These are phyloP conservation scores for Mercenaria mercenaria DNA, from an alignment of 1,140 invertebrate genomes.

Conservation along the genomic window DNA sequence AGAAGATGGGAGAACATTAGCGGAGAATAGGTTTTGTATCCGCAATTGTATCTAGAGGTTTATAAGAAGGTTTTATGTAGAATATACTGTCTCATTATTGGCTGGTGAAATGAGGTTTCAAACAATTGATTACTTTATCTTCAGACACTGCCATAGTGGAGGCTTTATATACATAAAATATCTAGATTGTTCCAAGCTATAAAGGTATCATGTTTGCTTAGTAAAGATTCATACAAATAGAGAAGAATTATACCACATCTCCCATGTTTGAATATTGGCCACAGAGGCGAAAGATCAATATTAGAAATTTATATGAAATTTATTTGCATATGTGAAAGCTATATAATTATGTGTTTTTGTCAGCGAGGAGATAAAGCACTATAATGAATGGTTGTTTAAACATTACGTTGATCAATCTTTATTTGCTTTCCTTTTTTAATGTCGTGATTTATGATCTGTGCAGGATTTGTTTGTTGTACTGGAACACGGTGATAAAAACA, in stretches of 20 bases:
- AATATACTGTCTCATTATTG: conserved; percentile 14
- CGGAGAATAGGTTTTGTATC: conserved; percentile 7
- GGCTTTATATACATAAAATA: conserved; percentile 60
- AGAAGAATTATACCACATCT: conserved; percentile 35
- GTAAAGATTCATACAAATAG: conserved; percentile 62
- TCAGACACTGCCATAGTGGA: conserved; percentile 4
- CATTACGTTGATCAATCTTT: conserved; percentile 47
- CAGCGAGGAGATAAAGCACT: conserved; percentile 51
- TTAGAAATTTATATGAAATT: conserved; percentile 69
- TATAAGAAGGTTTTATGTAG: background rate
- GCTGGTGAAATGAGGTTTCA: background rate
- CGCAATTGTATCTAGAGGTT: background rate
- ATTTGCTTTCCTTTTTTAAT: conserved; percentile 50
- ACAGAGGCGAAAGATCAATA: conserved; percentile 64
- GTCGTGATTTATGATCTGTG: conserved; percentile 54
- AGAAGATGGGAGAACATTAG: background rate
- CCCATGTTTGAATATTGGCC: conserved; percentile 58
- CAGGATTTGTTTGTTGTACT: conserved; percentile 15
- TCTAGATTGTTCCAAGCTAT: conserved; percentile 40
- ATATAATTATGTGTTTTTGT: conserved; percentile 67
- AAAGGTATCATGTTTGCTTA: conserved; percentile 52
- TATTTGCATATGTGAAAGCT: conserved; percentile 67
- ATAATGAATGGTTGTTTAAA: conserved; percentile 66
- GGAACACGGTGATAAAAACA: conserved; percentile 22
- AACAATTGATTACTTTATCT: conserved; percentile 47